Evolutionary conservation across 2,888 invertebrate species (phyloP), one percentile per base, ranked within the genome.

Genomic region (Troides oblongomaculatus): DNA sequence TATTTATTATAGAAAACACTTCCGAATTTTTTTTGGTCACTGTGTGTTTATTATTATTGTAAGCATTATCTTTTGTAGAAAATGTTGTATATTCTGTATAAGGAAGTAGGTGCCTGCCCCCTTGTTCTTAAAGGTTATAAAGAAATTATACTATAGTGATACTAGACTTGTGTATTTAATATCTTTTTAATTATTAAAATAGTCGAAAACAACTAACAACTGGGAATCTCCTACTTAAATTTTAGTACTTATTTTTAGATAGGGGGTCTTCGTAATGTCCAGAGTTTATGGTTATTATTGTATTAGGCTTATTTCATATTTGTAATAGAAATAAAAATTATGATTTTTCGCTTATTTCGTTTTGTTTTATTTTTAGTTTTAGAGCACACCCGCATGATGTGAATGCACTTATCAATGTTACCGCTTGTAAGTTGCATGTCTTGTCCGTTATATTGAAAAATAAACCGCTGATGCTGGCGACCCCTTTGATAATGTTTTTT

Each of bases 211-310:
- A 10, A 63, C 50, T 39, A 36, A 56, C 74, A 74, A 65, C 77
- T 78, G 76, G 82, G 89, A 92, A 91, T 91, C 90, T 92, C 90
- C 81, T 87, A 88, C 89, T 90, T 91, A 90, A 87, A 83, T 39
- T 72, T 79, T 86, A 89, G 91, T 92, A 92, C 92, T 91, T 90
- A 89, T 81, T 86, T 79, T 80, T 84, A 86, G 86, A 50, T 50
- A 14, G 50, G 50, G 88, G 86, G 76, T 77, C 74, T 83, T 79
- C 75, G 76, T 72, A 79, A 79, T 82, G 82, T 87, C 84, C 84
- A 87, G 86, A 86, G 87, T 86, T 87, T 78, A 82, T 79, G 85
- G 85, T 84, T 81, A 76, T 77, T 77, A 75, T 78, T 76, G 75
- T 78, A 78, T 81, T 84, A 85, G 82, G 82, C 39, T 78, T 84